These are phyloP conservation scores for Erinaceus europaeus DNA, from an alignment of 2,113 vertebrate genomes.

Conservation along the genomic window DNA sequence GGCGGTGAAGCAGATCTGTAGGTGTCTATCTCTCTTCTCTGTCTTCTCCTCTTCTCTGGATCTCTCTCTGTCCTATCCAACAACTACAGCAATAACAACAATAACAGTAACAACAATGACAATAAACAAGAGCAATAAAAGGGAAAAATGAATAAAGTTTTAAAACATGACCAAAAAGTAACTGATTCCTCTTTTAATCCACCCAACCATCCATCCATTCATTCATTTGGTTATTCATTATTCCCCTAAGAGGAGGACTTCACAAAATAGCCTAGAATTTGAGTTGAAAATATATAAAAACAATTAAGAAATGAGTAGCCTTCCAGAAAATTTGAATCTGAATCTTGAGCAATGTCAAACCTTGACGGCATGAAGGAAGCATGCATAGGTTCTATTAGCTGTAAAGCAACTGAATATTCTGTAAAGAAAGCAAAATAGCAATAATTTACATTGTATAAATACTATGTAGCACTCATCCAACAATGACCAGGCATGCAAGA, in stretches of 20 bases:
- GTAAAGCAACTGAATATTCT: neutral
- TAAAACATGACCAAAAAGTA: no score
- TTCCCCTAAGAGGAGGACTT: no score
- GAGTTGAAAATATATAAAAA: neutral
- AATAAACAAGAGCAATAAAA: no score
- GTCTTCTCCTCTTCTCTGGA: no score
- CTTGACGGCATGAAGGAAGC: neutral
- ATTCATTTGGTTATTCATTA: neutral
- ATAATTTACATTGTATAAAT: neutral
- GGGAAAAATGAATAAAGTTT: no score
- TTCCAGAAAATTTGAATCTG: neutral
- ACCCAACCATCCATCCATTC: no score
- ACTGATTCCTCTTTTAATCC: neutral
- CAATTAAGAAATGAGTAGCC: neutral
- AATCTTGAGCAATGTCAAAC: neutral
- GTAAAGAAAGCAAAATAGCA: neutral
- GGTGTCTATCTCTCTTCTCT: no score
- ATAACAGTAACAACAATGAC: no score
- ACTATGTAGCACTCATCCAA: neutral
- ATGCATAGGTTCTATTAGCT: neutral
- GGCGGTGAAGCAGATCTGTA: no score
- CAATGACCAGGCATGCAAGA: neutral
- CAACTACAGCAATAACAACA: no score
- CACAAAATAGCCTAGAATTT: neutral
- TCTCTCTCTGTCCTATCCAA: no score